Conservation (phyloP, 2,888 invertebrate genomes). For the Diloba caeruleocephala region DNA sequence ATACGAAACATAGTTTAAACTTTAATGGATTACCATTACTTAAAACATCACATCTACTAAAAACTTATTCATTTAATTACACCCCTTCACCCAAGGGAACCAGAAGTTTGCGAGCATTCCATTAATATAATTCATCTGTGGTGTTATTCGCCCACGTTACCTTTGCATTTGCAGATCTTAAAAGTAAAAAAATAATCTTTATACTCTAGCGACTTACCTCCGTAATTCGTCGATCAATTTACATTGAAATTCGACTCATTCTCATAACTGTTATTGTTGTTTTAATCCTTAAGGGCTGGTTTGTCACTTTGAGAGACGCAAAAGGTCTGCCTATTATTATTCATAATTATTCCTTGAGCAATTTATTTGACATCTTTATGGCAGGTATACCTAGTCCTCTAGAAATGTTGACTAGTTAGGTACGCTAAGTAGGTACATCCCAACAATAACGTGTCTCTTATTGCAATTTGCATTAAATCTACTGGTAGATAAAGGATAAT, state of each 20-base stretch:
- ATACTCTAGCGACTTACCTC: conserved; percentile 15
- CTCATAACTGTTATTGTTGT: conserved; percentile 53
- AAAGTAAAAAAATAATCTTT: conserved; percentile 32
- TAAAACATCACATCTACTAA: conserved; percentile 28
- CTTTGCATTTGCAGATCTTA: conserved; percentile 4
- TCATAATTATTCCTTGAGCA: conserved; percentile 42
- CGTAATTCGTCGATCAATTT: conserved; percentile 51
- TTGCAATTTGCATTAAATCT: too few relatives aligned
- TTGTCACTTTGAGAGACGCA: conserved; percentile 48
- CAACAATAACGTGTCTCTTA: too few relatives aligned
- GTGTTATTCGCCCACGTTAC: conserved; percentile 25
- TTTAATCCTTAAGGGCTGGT: conserved; percentile 48
- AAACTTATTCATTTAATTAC: conserved; percentile 34
- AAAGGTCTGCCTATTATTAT: conserved; percentile 41
- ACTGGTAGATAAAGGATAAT: too few relatives aligned
- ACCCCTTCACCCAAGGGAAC: conserved; percentile 21
- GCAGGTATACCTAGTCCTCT: not conserved
- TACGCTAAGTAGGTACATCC: too few relatives aligned
- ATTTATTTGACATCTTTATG: conserved; percentile 30
- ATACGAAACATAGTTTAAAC: conserved; percentile 25
- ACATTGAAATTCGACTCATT: conserved; percentile 50
- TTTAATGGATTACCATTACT: conserved; percentile 32
- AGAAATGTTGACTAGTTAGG: too few relatives aligned
- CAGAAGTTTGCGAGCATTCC: conserved; percentile 31
- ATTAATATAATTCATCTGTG: conserved; percentile 34